Base-by-base conservation (phyloP, 2,113 vertebrate genomes). In the Saguinus midas region DNA sequence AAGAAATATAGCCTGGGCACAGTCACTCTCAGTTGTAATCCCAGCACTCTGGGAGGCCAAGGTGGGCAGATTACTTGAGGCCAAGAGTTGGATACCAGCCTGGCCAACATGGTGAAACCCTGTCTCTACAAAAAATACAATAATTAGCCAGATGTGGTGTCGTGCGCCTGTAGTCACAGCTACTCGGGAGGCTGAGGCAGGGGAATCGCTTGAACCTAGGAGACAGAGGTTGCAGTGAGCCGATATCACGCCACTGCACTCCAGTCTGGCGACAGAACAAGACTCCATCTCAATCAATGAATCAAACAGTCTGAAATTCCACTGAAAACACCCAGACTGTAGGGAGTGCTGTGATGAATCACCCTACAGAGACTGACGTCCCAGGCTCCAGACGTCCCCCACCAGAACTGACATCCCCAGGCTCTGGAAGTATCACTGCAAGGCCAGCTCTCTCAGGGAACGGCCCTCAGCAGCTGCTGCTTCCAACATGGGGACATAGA, bases 401-500 rank as follows among this genome's bases (percentile, higher is more conserved):
- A 52, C 37, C 23, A 64, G 75, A 52, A 50, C 3, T 6, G 18
- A 52, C 50, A 35, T 9, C 29, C 40, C 52, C 70, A 70, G 25
- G 25, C 1, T 35, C 70, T 3, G 5, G 48, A 27, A 29, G 16
- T 8, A 23, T 13, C 8, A 3, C 8, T 37, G 50, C 37, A 57
- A 40, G 7, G 48, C 37, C 55, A 1, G 4, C 21, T 27, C 27
- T 73, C 87, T 29, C 1, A 3, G 29, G 32, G 7, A 58, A 50
- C 6, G 1, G 14, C 43, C 84, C 40, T 37, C 45, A 21, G 57
- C 32, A 52, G 68, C 85, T 66, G 66, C 68, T 50, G 75, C 25
- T 29, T 58, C 61, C 11, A 35, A 3, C 0, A 1, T 23, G 25
- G 55, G 16, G 21, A 7, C 17, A 23, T 4, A 21, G 5, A 52